Base-by-base conservation (phyloP, 1,140 invertebrate genomes). In the Macrobrachium rosenbergii region DNA sequence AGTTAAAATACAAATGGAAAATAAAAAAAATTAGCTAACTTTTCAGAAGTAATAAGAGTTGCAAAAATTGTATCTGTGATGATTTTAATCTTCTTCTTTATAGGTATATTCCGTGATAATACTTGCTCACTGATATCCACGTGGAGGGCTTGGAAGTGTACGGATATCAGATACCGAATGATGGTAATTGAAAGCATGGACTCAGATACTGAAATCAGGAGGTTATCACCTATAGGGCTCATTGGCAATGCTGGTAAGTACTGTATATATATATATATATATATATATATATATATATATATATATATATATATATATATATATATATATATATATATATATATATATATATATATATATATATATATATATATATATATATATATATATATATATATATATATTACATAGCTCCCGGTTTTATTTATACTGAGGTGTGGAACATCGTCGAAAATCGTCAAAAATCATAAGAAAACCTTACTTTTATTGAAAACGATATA, bases 101-200 rank as follows among this genome's bases (percentile, higher is more conserved):
- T 67, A 87, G 88, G 88, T 16, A 86, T 89, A n/a, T 23, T 83
- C 5, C 78, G 88, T 7, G 80, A 86, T 43, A 37, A 60, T n/a
- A 45, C 45, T n/a, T 89, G 88, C 84, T 45, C 52, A 17, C 37
- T 73, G 28, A 37, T 28, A 16, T 0, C 59, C 17, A 19, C 23
- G 12, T 89, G 88, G 88, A 80, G 76, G 23, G 85, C 80, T 10
- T 89, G 80, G 73, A 67, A 80, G 81, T 89, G 88, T 76, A 81
- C 52, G 8, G 62, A 60, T 12, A 19, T 83, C 8, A 28, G 12
- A 10, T 80, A 89, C 81, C 69, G 85, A 58, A 85, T 89, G 84
- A 62, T 89, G 67, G 52, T 89, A 28, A 60, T 89, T 2, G 88
- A 89, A 76, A 86, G 83, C 64, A 88, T 89, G 86, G 88, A 89